These are phyloP conservation scores for Schizopygopsis pylzovi DNA, from an alignment of 2,797 vertebrate species.

Conservation along the genomic window DNA sequence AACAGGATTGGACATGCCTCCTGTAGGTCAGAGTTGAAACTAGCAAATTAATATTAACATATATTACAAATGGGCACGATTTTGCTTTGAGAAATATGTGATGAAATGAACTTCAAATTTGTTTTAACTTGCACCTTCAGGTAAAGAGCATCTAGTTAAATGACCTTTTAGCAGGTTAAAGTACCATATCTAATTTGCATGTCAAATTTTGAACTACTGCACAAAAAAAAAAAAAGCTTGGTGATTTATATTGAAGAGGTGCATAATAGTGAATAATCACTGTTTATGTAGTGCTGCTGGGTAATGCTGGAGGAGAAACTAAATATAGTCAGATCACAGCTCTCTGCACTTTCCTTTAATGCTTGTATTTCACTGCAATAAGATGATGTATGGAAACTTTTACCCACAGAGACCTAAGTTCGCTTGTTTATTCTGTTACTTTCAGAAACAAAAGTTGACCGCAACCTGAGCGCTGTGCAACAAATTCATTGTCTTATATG, in stretches of 20 bases:
- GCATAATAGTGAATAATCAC: background rate
- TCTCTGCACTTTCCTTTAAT: background rate
- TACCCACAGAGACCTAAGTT: background rate
- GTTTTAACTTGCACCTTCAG: background rate
- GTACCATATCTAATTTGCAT: background rate
- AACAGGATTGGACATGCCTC: background rate
- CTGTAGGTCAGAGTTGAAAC: background rate
- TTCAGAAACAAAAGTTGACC: slow-evolving; percentile 18
- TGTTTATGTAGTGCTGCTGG: background rate
- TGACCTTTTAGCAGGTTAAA: background rate
- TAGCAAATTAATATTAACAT: background rate
- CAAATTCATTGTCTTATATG: background rate
- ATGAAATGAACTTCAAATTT: background rate
- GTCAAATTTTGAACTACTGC: background rate
- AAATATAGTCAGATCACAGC: background rate
- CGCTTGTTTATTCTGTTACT: slow-evolving; percentile 1
- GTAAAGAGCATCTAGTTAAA: background rate
- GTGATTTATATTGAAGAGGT: background rate
- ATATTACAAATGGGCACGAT: background rate
- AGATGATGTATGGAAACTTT: slow-evolving; percentile 27
- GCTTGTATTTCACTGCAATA: background rate
- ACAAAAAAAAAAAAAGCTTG: background rate
- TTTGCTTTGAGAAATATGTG: background rate
- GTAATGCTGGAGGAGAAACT: background rate
- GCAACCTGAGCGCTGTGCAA: background rate